These are phyloP conservation scores for Pithys albifrons DNA, from an alignment of 2,113 vertebrate species.

Conservation along the genomic window DNA sequence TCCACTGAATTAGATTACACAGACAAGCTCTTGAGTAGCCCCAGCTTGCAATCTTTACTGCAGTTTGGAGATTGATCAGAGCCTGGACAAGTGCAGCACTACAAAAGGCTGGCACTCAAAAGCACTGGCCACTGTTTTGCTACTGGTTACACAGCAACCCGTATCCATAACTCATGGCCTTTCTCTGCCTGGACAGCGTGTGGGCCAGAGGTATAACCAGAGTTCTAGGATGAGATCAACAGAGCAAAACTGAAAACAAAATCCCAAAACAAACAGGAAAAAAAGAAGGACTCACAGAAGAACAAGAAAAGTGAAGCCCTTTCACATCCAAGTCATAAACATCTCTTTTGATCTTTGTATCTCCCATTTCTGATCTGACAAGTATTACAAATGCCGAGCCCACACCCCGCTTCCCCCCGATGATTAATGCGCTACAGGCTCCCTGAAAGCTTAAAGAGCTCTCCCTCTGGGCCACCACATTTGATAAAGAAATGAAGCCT, in stretches of 20 bases:
- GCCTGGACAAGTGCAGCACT: background rate
- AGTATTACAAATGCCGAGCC: slow-evolving; percentile 65
- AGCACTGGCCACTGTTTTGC: background rate
- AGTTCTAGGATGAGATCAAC: background rate
- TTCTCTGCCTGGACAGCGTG: background rate
- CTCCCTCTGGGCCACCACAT: slow-evolving; percentile 74
- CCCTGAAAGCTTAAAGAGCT: slow-evolving; percentile 69
- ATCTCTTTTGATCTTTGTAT: slow-evolving; percentile 42
- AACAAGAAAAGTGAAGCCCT: background rate
- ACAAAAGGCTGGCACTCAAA: background rate
- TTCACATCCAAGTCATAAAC: slow-evolving; percentile 12
- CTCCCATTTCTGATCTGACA: slow-evolving; percentile 56
- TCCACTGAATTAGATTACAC: background rate
- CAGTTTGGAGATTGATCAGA: background rate
- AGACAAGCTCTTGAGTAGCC: background rate
- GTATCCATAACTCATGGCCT: background rate
- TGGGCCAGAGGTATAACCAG: background rate
- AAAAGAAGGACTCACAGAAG: background rate
- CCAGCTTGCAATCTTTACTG: background rate
- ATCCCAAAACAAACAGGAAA: background rate
- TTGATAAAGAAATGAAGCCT: slow-evolving; percentile 83
- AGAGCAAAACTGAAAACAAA: background rate
- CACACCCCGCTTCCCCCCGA: background rate
- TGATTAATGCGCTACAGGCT: slow-evolving; percentile 68
- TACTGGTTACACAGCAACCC: background rate